Evolutionary conservation across 1,140 invertebrate species (phyloP).

Genomic region (Camponotus pennsylvanicus): DNA sequence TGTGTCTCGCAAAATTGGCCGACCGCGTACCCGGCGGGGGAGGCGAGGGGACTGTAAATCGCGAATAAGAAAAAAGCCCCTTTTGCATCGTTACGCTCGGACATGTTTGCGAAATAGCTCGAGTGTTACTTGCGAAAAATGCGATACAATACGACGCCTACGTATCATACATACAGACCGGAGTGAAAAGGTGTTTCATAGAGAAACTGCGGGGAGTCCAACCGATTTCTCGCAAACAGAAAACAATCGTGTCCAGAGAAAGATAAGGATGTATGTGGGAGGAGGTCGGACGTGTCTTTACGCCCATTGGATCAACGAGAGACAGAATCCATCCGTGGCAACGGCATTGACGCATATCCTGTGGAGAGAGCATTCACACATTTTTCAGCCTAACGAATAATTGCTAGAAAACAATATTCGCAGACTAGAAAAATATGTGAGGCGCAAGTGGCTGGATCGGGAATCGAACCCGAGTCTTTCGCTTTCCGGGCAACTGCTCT

Average conservation of each 20-base stretch:
- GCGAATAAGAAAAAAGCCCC: constrained; percentile 52
- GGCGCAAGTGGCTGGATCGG: no score
- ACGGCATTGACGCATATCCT: no score
- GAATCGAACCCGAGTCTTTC: no score
- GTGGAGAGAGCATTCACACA: no score
- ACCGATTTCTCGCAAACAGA: constrained; percentile 13
- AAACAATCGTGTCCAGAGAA: constrained; percentile 19
- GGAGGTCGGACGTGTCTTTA: no score
- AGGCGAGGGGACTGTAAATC: constrained; percentile 32
- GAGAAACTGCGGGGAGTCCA: constrained; percentile 1
- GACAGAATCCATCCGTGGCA: no score
- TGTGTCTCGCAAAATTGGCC: constrained; percentile 58
- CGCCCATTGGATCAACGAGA: no score
- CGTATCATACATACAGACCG: neutral
- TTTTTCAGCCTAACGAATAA: no score
- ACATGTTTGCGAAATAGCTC: constrained; percentile 55
- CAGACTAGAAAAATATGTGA: no score
- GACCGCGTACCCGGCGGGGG: neutral
- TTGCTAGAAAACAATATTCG: no score
- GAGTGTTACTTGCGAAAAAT: constrained; percentile 52
- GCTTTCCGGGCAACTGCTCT: no score
- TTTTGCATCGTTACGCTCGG: constrained; percentile 40
- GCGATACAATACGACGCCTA: constrained; percentile 44
- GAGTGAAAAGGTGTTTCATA: constrained; percentile 32
- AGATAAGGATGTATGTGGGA: no score